Percentiles rank a stretch among this genome's conserved stretches.
Conservation (phyloP, 2,797 vertebrate genomes). For the Buceros bicornis region DNA sequence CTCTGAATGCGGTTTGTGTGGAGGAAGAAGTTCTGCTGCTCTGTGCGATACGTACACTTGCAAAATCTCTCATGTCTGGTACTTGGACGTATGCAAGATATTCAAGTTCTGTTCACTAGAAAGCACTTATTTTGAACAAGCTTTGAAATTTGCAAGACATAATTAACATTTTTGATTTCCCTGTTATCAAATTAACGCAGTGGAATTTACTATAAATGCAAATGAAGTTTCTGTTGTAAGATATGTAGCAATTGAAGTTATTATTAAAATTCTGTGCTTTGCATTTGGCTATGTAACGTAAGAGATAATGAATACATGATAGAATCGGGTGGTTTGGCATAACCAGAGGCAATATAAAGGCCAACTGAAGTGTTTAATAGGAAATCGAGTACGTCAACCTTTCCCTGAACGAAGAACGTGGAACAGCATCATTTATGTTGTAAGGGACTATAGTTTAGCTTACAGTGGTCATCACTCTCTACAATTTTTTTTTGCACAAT, state of each 20-base stretch:
- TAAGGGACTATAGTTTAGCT: constrained; percentile 23
- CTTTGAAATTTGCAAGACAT: background rate
- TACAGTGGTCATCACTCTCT: background rate
- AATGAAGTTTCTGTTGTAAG: background rate
- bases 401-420: background rate
- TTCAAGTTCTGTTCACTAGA: background rate
- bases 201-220: background rate
- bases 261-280: background rate
- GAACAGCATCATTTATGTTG: constrained; percentile 37
- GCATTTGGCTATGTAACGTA: background rate
- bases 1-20: background rate
- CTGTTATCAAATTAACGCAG: background rate
- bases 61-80: background rate
- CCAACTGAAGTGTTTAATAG: background rate
- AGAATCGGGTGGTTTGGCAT: background rate
- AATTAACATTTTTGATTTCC: background rate
- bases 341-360: background rate
- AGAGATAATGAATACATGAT: background rate
- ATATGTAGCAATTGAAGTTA: background rate
- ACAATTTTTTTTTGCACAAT: background rate
- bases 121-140: background rate
- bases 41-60: background rate
- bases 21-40: background rate
- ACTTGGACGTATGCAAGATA: background rate
- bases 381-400: constrained; percentile 22